These are phyloP conservation scores for Tenebrosternarchus preto DNA, from an alignment of 2,113 vertebrate species.

Conservation along the genomic window DNA sequence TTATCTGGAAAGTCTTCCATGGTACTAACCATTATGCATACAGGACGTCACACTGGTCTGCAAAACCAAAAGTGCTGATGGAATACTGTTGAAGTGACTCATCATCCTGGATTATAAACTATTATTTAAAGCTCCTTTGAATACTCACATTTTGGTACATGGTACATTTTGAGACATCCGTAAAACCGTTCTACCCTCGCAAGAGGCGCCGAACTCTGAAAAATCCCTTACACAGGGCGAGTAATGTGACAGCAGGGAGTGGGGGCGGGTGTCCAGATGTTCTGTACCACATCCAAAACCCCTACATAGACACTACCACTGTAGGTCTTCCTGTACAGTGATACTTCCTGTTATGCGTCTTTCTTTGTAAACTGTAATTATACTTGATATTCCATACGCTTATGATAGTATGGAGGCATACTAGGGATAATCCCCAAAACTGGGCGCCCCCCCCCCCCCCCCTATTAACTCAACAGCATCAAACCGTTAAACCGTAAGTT, in stretches of 20 bases:
- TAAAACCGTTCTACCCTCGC: neutral
- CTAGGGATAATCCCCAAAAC: no score
- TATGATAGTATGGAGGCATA: no score
- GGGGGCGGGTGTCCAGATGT: neutral
- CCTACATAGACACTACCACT: conserved; percentile 4
- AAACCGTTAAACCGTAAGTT: no score
- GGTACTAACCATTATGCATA: neutral
- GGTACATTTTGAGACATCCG: conserved; percentile 16
- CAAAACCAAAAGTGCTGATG: no score
- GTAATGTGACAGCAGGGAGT: conserved; percentile 18
- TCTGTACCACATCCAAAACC: neutral
- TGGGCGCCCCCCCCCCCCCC: no score
- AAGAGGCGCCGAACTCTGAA: neutral
- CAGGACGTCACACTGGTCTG: neutral
- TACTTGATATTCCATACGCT: no score
- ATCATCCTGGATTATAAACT: neutral
- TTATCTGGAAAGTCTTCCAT: no score
- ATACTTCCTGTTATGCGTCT: no score
- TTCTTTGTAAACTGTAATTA: no score
- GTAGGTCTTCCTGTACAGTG: neutral
- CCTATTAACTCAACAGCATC: no score
- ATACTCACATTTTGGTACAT: neutral
- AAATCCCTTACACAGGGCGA: neutral
- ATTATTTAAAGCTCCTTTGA: neutral
- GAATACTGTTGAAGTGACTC: neutral